Evolutionary conservation across 2,797 vertebrate genomes (phyloP).

Genomic region (Erpetoichthys calabaricus): DNA sequence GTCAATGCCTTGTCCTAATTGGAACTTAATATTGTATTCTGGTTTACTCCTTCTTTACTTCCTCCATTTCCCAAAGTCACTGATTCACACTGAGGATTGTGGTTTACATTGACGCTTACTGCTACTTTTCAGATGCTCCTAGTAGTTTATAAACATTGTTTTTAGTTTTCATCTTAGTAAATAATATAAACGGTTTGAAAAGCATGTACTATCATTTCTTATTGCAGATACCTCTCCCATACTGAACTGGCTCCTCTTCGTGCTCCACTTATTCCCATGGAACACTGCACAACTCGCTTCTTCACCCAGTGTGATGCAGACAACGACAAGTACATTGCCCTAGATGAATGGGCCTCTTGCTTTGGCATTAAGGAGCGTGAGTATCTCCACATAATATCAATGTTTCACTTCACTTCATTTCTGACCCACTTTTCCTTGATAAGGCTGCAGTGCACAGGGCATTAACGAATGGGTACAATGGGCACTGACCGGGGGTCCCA

Average conservation of each 20-base stretch:
- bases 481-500: too few species aligned
- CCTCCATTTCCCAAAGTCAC: too few species aligned
- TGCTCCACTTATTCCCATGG: slow-evolving; percentile 96
- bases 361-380: slow-evolving; percentile 94
- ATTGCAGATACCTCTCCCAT: slow-evolving; percentile 82
- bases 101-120: too few species aligned
- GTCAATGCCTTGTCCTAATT: too few species aligned
- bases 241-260: slow-evolving; percentile 88
- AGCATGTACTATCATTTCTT: not conserved
- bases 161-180: not conserved
- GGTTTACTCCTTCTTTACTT: too few species aligned
- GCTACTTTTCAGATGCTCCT: too few species aligned
- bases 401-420: not conserved
- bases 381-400: slow-evolving; percentile 25
- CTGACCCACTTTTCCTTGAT: too few species aligned
- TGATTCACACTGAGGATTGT: too few species aligned
- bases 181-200: not conserved
- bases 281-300: slow-evolving; percentile 97
- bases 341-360: slow-evolving; percentile 92
- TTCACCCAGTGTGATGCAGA: slow-evolving; percentile 85
- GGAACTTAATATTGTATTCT: too few species aligned
- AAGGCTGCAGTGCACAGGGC: not conserved
- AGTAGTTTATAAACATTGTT: not conserved
- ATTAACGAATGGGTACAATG: not conserved
- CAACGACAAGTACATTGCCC: slow-evolving; percentile 87